A percentile compares a stretch with the other conserved stretches of the same genome.
These are phyloP conservation scores for Proterorhinus semilunaris DNA, from an alignment of 2,113 vertebrate species.

Conservation along the genomic window DNA sequence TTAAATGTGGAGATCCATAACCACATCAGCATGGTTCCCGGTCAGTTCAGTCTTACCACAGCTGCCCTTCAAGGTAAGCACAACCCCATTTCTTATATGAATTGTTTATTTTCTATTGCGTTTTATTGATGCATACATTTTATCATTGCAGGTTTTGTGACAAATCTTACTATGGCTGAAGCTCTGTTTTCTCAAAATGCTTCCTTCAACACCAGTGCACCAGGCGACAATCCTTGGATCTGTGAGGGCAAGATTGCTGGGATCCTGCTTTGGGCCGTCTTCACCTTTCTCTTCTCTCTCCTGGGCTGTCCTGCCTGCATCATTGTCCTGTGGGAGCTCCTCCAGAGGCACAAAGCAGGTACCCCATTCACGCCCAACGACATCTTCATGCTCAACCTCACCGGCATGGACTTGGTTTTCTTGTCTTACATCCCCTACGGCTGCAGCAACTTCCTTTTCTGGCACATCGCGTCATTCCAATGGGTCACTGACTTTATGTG, in stretches of 20 bases:
- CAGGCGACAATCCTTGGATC: not conserved
- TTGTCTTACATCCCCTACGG: constrained; percentile 20
- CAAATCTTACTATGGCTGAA: constrained; percentile 16
- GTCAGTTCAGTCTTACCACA: not conserved
- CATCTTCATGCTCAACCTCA: constrained; percentile 51
- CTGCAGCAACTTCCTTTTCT: constrained; percentile 28
- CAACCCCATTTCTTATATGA: not conserved
- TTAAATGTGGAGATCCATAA: constrained; percentile 25
- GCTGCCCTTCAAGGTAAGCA: not conserved
- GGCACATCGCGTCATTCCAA: not conserved
- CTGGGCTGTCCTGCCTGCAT: constrained; percentile 31
- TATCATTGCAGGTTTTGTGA: not conserved
- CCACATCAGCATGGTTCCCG: constrained; percentile 5
- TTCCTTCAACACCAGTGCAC: constrained; percentile 3
- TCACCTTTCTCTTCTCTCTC: constrained; percentile 15
- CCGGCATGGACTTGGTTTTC: constrained; percentile 41
- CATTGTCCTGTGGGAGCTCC: constrained; percentile 23
- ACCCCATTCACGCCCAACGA: constrained; percentile 17
- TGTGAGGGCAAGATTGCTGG: constrained; percentile 21
- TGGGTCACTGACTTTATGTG: constrained; percentile 15
- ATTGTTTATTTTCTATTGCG: not conserved
- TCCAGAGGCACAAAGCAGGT: constrained; percentile 25
- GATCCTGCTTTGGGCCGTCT: constrained; percentile 22
- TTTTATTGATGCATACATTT: not conserved
- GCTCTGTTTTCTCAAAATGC: constrained; percentile 6